Conservation (phyloP, 2,888 invertebrate genomes). For the Leptogaster cylindrica region DNA sequence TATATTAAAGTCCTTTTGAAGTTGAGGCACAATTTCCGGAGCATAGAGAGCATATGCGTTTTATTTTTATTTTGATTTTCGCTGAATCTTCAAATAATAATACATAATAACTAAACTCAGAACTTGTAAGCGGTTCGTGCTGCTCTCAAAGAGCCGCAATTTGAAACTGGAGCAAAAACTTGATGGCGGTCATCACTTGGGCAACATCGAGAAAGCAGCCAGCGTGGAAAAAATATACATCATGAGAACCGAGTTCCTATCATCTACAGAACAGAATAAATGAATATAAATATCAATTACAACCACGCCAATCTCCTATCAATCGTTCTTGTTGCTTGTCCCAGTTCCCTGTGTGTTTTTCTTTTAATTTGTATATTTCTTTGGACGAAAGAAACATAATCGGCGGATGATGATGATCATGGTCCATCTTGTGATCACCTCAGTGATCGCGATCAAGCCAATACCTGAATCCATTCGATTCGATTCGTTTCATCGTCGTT, state of each 20-base stretch:
- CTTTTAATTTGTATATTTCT: constrained; percentile 25
- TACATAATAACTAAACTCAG: too few species aligned
- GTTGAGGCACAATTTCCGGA: too few species aligned
- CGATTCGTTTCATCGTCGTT: too few species aligned
- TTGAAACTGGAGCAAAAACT: constrained; percentile 11
- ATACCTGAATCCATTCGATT: neutral
- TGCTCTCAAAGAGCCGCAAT: too few species aligned
- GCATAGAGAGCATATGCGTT: too few species aligned
- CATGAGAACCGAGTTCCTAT: constrained; percentile 23
- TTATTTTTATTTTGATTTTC: too few species aligned
- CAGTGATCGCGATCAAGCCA: constrained; percentile 13
- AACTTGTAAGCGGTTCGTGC: too few species aligned
- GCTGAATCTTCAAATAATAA: too few species aligned
- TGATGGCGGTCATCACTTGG: constrained; percentile 13
- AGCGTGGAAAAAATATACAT: constrained; percentile 27
- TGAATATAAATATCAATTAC: constrained; percentile 47
- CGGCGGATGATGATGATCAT: constrained; percentile 25
- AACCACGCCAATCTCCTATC: constrained; percentile 44
- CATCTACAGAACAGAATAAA: constrained; percentile 43
- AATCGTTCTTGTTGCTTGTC: constrained; percentile 27
- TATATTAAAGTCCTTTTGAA: too few species aligned
- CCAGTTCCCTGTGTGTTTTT: constrained; percentile 19
- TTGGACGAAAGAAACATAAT: constrained; percentile 25
- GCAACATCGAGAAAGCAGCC: neutral
- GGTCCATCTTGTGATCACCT: constrained; percentile 35